Conservation (phyloP, 1,140 invertebrate species). For the Ceratosolen solmsi region DNA sequence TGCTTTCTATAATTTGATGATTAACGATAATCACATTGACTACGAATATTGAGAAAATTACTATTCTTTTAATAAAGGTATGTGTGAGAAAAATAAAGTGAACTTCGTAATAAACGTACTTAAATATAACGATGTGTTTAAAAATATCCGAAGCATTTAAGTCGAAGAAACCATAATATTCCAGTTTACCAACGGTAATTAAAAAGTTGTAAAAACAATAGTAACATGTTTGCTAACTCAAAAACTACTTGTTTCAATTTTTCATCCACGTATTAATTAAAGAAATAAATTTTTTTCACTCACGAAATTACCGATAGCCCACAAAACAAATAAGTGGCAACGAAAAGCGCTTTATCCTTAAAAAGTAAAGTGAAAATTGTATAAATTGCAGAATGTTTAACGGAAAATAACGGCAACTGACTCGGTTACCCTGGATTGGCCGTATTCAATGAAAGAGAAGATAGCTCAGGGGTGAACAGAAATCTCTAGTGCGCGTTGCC, state of each 20-base stretch:
- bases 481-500: background rate
- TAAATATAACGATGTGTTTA: background rate
- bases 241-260: background rate
- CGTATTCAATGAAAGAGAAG: background rate
- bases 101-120: background rate
- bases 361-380: background rate
- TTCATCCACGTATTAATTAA: background rate
- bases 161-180: background rate
- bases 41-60: background rate
- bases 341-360: background rate
- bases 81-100: background rate
- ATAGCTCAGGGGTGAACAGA: conserved; percentile 21
- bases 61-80: background rate
- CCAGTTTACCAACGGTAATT: background rate
- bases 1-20: background rate
- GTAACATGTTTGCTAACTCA: background rate
- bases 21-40: background rate
- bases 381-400: background rate
- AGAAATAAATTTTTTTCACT: background rate
- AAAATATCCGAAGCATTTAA: background rate
- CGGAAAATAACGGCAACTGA: conserved; percentile 12
- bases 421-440: conserved; percentile 8
- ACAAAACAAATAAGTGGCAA: background rate
- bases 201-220: background rate
- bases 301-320: background rate